Base-by-base conservation (phyloP, 1,140 invertebrate species). In the Tetranychus urticae region DNA sequence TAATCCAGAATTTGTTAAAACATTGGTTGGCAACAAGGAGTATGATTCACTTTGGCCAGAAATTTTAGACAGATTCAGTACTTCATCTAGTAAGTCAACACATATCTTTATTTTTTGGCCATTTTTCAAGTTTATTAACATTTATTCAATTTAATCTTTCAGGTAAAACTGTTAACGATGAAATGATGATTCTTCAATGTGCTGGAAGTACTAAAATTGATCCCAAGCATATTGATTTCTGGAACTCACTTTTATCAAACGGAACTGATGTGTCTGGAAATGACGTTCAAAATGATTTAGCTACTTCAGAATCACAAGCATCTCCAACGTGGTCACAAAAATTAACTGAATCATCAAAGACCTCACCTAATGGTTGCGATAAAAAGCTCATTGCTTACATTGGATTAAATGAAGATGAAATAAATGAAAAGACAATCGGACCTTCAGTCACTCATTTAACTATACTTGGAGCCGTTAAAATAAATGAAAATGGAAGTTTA, bases 401-500 rank as follows among this genome's bases (percentile, higher is more conserved):
- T 36, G 37, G 37, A 5, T 36, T 56, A 36, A 56, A 56, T 56
- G 14, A 36, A 36, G 35, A 34, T 56, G 7, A 7, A 52, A 52
- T 52, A 8, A 33, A 52, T 31, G 2, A 2, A 31, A 33, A 13
- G 6, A 33, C 50, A 2, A 33, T 52, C 2, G 23, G 31, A 2
- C 7, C 50, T n/a, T 52, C n/a, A 23, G 23, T 52, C n/a, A 52
- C 50, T 31, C 50, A 52, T 52, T 33, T 56, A 36, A 56, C 33
- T 36, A 5, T 56, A 34, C 34, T 31, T 35, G 14, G 33, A 31
- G 55, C 37, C 31, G 70, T 70, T 31, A 57, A 63, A 8, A 39
- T 69, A 34, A 47, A 68, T 45, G 37, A 39, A 39, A 61, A 70
- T 64, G 64, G 69, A 60, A 50, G 59, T 31, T 14, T 48, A 6